Evolutionary conservation across 2,888 invertebrate species (phyloP).

Genomic region (Ferdinandea cuprea): DNA sequence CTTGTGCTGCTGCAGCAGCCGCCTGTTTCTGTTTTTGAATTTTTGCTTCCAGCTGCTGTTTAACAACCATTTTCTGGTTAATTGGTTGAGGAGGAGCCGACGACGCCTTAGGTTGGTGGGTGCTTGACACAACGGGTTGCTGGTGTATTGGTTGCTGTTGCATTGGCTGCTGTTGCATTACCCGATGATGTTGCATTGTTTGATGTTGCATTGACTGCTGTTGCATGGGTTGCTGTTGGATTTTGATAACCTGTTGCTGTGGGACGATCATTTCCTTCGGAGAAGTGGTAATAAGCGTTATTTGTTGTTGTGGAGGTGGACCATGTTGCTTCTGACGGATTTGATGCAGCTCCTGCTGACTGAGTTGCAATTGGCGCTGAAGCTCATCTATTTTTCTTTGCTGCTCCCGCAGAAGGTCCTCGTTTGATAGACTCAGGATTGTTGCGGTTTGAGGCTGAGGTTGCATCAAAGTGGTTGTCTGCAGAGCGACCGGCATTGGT

Average conservation of each 20-base stretch:
- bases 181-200: conserved; percentile 75
- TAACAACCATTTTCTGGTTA: conserved; percentile 84
- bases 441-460: conserved; percentile 80
- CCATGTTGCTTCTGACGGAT: conserved; percentile 86
- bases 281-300: conserved; percentile 80
- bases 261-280: conserved; percentile 74
- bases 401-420: conserved; percentile 92
- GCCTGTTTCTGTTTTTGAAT: conserved; percentile 84
- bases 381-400: conserved; percentile 94
- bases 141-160: conserved; percentile 78
- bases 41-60: conserved; percentile 89
- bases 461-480: conserved; percentile 79
- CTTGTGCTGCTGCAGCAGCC: conserved; percentile 81
- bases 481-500: conserved; percentile 79
- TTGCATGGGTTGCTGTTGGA: conserved; percentile 82
- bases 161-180: conserved; percentile 78
- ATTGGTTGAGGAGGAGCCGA: conserved; percentile 77
- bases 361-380: conserved; percentile 91
- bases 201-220: conserved; percentile 52
- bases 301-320: conserved; percentile 79
- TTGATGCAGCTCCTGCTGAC: conserved; percentile 90
- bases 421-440: conserved; percentile 83
- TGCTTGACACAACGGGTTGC: conserved; percentile 60
- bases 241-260: conserved; percentile 76
- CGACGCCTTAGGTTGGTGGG: conserved; percentile 52